These are phyloP conservation scores for Cyprinodon diabolis DNA, from an alignment of 2,797 vertebrate species.

Conservation along the genomic window DNA sequence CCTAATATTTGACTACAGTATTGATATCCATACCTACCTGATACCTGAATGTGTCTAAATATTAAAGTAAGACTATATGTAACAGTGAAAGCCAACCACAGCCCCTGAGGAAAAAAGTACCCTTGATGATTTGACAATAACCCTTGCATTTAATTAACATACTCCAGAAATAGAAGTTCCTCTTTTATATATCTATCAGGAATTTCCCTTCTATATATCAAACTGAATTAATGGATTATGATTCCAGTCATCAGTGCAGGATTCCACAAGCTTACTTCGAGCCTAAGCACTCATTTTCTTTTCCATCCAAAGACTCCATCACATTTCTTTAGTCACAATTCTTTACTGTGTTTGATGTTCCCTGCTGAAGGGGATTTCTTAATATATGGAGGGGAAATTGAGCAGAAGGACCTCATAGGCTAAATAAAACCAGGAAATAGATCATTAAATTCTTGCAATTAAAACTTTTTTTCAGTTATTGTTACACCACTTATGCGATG, in stretches of 20 bases:
- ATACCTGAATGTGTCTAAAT: background rate
- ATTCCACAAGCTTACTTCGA: slow-evolving; percentile 22
- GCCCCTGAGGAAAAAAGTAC: slow-evolving; percentile 52
- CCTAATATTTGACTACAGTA: no score
- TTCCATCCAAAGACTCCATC: slow-evolving; percentile 46
- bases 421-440: slow-evolving; percentile 48
- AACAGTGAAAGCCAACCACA: slow-evolving; percentile 27
- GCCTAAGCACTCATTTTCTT: slow-evolving; percentile 39
- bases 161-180: slow-evolving; percentile 28
- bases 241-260: slow-evolving; percentile 24
- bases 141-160: slow-evolving; percentile 59
- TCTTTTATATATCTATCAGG: slow-evolving; percentile 21
- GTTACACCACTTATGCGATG: slow-evolving; percentile 31
- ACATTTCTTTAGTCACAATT: slow-evolving; percentile 30
- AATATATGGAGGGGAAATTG: slow-evolving; percentile 39
- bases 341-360: slow-evolving; percentile 54
- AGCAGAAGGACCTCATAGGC: slow-evolving; percentile 41
- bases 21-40: background rate
- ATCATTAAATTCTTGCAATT: slow-evolving; percentile 56
- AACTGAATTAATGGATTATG: slow-evolving; percentile 38
- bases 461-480: slow-evolving; percentile 48
- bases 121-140: slow-evolving; percentile 62
- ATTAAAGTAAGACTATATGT: background rate
- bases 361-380: slow-evolving; percentile 49
- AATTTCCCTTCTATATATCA: slow-evolving; percentile 32